A percentile compares a stretch with the other conserved stretches of the same genome.
Evolutionary conservation across 2,797 vertebrate genomes (phyloP).

Genomic region (Chaenodraco wilsoni): DNA sequence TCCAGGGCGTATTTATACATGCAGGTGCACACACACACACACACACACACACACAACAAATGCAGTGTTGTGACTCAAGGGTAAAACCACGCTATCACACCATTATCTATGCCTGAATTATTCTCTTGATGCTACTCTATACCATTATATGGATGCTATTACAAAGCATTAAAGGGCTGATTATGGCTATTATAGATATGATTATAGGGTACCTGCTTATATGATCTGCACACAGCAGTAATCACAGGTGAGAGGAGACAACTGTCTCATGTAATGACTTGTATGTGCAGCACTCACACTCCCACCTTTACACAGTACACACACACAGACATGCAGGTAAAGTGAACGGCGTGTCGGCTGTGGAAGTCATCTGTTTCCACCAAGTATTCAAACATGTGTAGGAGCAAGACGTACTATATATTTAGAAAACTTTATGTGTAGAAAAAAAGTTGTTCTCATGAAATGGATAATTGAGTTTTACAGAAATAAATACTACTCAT

Average conservation of each 20-base stretch:
- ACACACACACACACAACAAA: conserved; percentile 75
- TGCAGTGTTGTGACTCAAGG: conserved; percentile 81
- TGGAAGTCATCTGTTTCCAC: not conserved
- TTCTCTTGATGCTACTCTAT: conserved; percentile 80
- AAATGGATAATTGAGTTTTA: conserved; percentile 27
- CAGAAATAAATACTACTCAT: conserved; percentile 31
- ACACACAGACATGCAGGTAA: conserved; percentile 13
- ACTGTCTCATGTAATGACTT: conserved; percentile 74
- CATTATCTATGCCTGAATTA: conserved; percentile 81
- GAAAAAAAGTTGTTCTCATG: conserved; percentile 9
- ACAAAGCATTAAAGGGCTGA: conserved; percentile 80
- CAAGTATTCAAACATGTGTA: not conserved
- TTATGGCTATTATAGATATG: conserved; percentile 82
- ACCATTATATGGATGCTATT: conserved; percentile 82
- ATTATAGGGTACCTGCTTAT: conserved; percentile 81
- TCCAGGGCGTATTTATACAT: conserved; percentile 70
- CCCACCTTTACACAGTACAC: conserved; percentile 37
- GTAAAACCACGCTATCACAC: conserved; percentile 76
- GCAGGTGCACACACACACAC: conserved; percentile 24
- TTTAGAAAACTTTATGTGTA: not conserved
- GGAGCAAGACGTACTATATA: not conserved
- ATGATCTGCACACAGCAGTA: conserved; percentile 81
- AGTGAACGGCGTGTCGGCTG: not conserved
- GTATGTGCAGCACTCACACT: conserved; percentile 57
- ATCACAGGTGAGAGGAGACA: conserved; percentile 83